Evolutionary conservation across 2,888 invertebrate species (phyloP).

Genomic region (Rhagonycha lutea): DNA sequence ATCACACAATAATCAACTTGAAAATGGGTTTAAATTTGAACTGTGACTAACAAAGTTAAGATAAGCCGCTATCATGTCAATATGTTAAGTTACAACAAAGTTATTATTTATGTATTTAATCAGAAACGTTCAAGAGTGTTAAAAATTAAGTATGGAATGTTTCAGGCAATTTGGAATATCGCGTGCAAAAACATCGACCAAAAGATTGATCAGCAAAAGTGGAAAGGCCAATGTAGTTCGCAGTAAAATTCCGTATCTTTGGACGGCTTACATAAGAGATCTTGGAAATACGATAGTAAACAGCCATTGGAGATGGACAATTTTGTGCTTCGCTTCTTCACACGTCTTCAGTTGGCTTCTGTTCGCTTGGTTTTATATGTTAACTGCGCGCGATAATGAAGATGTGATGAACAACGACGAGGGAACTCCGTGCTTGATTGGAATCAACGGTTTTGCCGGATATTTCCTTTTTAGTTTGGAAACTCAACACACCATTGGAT

Average conservation of each 20-base stretch:
- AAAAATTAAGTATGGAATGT: background rate
- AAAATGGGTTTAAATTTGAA: background rate
- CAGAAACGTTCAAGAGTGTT: background rate
- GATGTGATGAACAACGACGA: constrained; percentile 68
- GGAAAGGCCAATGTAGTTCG: constrained; percentile 42
- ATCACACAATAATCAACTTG: background rate
- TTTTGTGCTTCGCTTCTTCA: constrained; percentile 64
- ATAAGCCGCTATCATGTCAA: background rate
- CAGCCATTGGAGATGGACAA: constrained; percentile 73
- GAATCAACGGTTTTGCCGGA: constrained; percentile 65
- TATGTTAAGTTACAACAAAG: background rate
- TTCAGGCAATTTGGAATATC: constrained; percentile 30
- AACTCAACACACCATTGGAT: constrained; percentile 81
- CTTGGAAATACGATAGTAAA: constrained; percentile 69
- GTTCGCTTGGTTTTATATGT: constrained; percentile 80
- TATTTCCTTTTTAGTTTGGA: constrained; percentile 84
- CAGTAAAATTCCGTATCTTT: constrained; percentile 32
- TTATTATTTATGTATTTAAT: background rate
- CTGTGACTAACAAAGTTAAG: background rate
- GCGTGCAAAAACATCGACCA: background rate
- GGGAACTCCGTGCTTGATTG: constrained; percentile 59
- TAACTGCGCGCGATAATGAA: constrained; percentile 75
- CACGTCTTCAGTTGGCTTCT: constrained; percentile 77
- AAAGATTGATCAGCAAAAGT: constrained; percentile 42
- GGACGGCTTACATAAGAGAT: constrained; percentile 53